These are phyloP conservation scores for Chelon auratus DNA, from an alignment of 2,797 vertebrate species.

Conservation along the genomic window DNA sequence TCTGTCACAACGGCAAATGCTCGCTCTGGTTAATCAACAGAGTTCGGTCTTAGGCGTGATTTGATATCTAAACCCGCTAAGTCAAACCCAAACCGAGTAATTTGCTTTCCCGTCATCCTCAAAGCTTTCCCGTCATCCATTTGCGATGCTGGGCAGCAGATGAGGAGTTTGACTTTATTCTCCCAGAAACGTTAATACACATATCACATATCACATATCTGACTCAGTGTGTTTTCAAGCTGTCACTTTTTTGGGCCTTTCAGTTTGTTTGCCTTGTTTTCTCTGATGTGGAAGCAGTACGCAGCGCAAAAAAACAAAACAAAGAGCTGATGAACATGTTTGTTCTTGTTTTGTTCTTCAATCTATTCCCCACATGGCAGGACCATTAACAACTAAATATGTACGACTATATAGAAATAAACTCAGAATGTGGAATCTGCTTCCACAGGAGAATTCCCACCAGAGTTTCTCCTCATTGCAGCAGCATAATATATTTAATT, in stretches of 20 bases:
- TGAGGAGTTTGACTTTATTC: conserved; percentile 39
- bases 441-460: background rate
- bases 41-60: conserved; percentile 24
- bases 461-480: background rate
- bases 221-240: conserved; percentile 43
- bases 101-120: conserved; percentile 37
- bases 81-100: conserved; percentile 36
- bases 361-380: background rate
- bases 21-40: conserved; percentile 14
- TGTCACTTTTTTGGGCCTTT: conserved; percentile 38
- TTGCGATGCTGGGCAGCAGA: conserved; percentile 39
- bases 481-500: background rate
- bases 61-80: conserved; percentile 20
- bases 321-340: conserved; percentile 2
- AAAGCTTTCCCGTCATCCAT: conserved; percentile 20
- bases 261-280: conserved; percentile 28
- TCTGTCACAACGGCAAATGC: conserved; percentile 21
- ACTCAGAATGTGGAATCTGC: background rate
- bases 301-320: conserved; percentile 22
- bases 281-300: conserved; percentile 2
- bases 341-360: conserved; percentile 12
- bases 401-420: background rate
- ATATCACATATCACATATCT: conserved; percentile 23
- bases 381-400: conserved; percentile 4
- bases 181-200: conserved; percentile 14